Evolutionary conservation across 2,797 vertebrate genomes (phyloP).

Genomic region (Heterohyrax brucei): DNA sequence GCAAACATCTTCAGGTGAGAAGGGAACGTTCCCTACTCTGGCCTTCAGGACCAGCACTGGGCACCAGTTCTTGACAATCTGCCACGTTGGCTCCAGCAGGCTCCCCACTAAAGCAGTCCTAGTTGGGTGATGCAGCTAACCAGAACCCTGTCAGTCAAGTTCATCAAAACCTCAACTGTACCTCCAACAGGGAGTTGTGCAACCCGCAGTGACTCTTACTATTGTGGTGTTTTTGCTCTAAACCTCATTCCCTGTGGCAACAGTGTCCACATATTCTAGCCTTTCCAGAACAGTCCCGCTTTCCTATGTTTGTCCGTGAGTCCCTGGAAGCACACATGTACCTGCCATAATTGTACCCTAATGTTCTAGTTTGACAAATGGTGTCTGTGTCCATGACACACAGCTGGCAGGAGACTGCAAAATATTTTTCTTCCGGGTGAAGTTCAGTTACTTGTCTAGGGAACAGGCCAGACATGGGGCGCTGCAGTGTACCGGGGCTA

Average conservation of each 20-base stretch:
- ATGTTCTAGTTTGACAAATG: slow-evolving; percentile 62
- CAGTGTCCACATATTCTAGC: slow-evolving; percentile 54
- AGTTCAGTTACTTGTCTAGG: slow-evolving; percentile 7
- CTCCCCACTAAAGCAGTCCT: slow-evolving; percentile 19
- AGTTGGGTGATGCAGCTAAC: slow-evolving; percentile 32
- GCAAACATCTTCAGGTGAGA: slow-evolving; percentile 1
- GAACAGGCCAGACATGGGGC: slow-evolving; percentile 7
- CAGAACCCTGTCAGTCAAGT: slow-evolving; percentile 66
- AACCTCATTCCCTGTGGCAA: slow-evolving; percentile 51
- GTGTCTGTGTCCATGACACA: slow-evolving; percentile 57
- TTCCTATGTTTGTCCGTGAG: slow-evolving; percentile 56
- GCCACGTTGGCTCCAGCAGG: background rate
- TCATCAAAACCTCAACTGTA: slow-evolving; percentile 72
- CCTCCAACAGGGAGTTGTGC: slow-evolving; percentile 2
- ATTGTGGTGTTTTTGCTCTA: slow-evolving; percentile 33
- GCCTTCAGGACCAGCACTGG: background rate
- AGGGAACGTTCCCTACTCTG: background rate
- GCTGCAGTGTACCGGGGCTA: background rate
- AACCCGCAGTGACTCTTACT: slow-evolving; percentile 21
- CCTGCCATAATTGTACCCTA: slow-evolving; percentile 57
- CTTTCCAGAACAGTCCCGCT: slow-evolving; percentile 70
- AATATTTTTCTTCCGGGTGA: slow-evolving; percentile 28
- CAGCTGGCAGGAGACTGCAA: slow-evolving; percentile 32
- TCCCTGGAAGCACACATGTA: slow-evolving; percentile 70
- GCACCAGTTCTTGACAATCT: background rate